Conservation (phyloP, 2,888 invertebrate species). For the Aporophyla nigra region DNA sequence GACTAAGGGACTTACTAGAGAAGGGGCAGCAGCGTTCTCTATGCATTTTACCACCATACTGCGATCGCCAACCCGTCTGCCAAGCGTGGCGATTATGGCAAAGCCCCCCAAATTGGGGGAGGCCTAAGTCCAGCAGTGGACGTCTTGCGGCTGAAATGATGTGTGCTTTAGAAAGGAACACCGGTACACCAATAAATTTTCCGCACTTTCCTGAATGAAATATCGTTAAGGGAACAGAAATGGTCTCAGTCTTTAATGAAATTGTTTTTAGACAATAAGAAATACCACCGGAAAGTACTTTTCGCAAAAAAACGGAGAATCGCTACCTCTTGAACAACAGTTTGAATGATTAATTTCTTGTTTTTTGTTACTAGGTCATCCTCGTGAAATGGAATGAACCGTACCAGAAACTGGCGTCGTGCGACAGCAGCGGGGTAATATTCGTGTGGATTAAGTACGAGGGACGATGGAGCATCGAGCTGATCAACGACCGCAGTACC, state of each 20-base stretch:
- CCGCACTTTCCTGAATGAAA: background rate
- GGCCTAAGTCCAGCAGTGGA: no score
- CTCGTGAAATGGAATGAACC: slow-evolving; percentile 99
- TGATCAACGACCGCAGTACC: slow-evolving; percentile 99
- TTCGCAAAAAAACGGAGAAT: background rate
- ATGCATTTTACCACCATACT: no score
- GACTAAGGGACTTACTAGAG: no score
- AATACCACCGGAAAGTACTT: background rate
- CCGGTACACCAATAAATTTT: background rate
- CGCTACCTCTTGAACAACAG: background rate
- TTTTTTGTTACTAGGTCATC: slow-evolving; percentile 92
- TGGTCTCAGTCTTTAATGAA: background rate
- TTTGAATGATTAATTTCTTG: background rate
- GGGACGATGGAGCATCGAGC: slow-evolving; percentile 99
- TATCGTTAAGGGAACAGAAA: no score
- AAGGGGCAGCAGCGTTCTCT: no score
- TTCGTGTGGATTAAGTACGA: slow-evolving; percentile 99
- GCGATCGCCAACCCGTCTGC: no score
- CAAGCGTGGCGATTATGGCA: no score
- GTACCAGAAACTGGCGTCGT: slow-evolving; percentile 99
- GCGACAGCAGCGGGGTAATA: slow-evolving; percentile 99
- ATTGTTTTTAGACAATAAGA: background rate
- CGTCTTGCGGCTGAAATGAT: no score
- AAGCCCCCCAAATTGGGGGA: no score
- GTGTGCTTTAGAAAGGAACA: background rate